A percentile compares a stretch with the other conserved stretches of the same genome.
Conservation (phyloP, 2,888 invertebrate genomes). For the Mesodorylaimus sp. region DNA sequence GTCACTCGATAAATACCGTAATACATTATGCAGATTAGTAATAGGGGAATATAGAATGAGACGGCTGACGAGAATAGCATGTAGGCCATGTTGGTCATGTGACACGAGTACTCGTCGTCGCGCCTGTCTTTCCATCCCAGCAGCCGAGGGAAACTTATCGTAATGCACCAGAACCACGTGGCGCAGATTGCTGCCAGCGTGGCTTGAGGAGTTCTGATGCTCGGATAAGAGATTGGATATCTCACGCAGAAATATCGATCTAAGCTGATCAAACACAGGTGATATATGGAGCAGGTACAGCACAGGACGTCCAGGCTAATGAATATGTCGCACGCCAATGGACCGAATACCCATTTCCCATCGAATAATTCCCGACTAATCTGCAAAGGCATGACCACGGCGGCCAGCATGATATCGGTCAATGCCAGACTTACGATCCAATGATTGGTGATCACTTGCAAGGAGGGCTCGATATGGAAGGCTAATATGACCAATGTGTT, state of each 20-base stretch:
- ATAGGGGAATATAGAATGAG: slow-evolving; percentile 9
- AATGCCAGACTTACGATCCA: slow-evolving; percentile 11
- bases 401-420: slow-evolving; percentile 11
- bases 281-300: slow-evolving; percentile 12
- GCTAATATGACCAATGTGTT: slow-evolving; percentile 9
- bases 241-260: slow-evolving; percentile 12
- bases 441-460: slow-evolving; percentile 11
- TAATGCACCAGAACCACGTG: slow-evolving; percentile 10
- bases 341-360: slow-evolving; percentile 9
- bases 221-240: slow-evolving; percentile 9
- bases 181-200: slow-evolving; percentile 8
- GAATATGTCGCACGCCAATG: slow-evolving; percentile 10
- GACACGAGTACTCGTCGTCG: background rate
- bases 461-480: slow-evolving; percentile 8
- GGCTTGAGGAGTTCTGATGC: background rate
- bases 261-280: slow-evolving; percentile 9
- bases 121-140: slow-evolving; percentile 5
- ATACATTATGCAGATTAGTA: slow-evolving; percentile 8
- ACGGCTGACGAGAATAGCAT: slow-evolving; percentile 9
- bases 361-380: background rate
- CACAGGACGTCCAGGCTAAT: slow-evolving; percentile 11
- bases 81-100: slow-evolving; percentile 6
- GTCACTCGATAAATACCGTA: slow-evolving; percentile 7
- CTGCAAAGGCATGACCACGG: slow-evolving; percentile 9
- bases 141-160: slow-evolving; percentile 2